These are phyloP conservation scores for Doris montereyensis DNA, from an alignment of 2,888 invertebrate genomes.

Conservation along the genomic window DNA sequence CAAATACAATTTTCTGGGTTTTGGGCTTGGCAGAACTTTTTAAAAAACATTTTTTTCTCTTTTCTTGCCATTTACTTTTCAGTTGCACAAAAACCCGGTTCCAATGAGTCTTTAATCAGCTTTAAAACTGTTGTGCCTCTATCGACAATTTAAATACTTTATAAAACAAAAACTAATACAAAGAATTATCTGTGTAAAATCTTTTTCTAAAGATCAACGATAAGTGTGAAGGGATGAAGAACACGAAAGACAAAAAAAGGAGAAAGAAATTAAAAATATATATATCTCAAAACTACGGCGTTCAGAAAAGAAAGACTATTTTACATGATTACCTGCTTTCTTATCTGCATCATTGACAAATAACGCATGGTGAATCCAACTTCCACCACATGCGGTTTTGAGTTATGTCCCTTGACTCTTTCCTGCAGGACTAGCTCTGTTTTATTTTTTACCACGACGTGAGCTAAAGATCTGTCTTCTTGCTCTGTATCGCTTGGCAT, in stretches of 20 bases:
- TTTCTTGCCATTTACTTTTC: too few relatives aligned
- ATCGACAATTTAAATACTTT: too few relatives aligned
- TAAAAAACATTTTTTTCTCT: too few relatives aligned
- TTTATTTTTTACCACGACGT: constrained; percentile 62
- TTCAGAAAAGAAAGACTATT: not conserved
- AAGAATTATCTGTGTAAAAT: too few relatives aligned
- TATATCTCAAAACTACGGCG: not conserved
- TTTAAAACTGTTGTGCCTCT: too few relatives aligned
- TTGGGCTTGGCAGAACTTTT: too few relatives aligned
- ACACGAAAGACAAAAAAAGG: not conserved
- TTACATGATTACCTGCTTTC: constrained; percentile 60
- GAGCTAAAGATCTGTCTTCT: constrained; percentile 61
- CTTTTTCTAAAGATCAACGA: too few relatives aligned
- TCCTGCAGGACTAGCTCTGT: constrained; percentile 45
- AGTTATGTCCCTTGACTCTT: constrained; percentile 33
- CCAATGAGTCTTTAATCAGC: too few relatives aligned
- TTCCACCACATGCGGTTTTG: constrained; percentile 61
- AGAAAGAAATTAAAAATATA: not conserved
- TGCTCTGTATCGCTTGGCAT: constrained; percentile 51
- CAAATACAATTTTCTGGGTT: too few relatives aligned
- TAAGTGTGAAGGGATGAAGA: not conserved
- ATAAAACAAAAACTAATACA: too few relatives aligned
- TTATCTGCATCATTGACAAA: constrained; percentile 60
- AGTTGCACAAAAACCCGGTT: too few relatives aligned
- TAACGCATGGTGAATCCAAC: constrained; percentile 64